Base-by-base conservation (phyloP, 2,113 vertebrate species). In the Synchiropus splendidus region DNA sequence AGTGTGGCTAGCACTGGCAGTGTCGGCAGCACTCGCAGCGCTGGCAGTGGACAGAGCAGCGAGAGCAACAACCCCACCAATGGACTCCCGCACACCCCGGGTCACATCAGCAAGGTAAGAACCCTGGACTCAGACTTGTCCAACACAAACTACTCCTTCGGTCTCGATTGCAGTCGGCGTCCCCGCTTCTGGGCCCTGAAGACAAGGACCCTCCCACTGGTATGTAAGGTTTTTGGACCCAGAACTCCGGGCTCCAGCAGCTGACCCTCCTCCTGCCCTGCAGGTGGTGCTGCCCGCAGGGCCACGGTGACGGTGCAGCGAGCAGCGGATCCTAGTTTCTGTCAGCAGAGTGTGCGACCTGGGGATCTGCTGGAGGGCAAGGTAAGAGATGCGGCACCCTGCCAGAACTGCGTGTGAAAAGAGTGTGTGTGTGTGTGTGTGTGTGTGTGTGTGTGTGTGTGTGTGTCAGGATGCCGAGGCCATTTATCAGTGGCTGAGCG, bases 1-100 rank as follows among this genome's bases (percentile, higher is more conserved):
- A 97, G 93, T 0, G 90, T 96, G 38, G 91, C 92, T 54, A 97
- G 93, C 0, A 92, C 90, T 13, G 88, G 89, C 65, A 96, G 92
- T 3, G 89, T 90, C 1, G 89, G 89, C 75, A 97, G 92, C 80
- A 92, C 88, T 38, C 90, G 93, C 58, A 97, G 94, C 0, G 92
- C 92, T 0, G 94, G 94, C 59, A 97, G 92, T 0, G 94, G 94
- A 2, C 92, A 97, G 77, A 97, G 94, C 81, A 90, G 85, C 0
- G 94, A 95, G 68, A 90, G 89, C 70, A 89, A 76, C 81, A 85
- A 67, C 0, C 80, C 88, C 6, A 81, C 70, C 56, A 77, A 68
- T 12, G 77, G 80, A 1, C 27, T 64, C 10, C 65, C 58, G 0
- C 74, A 63, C 18, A 34, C 43, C n/a, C 0, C 35, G 5, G 17